Percentiles rank a stretch among this genome's conserved stretches.
phyloP scores from a whole-genome alignment of 2,888 invertebrate species.

The Drosophila maculinotata region DNA sequence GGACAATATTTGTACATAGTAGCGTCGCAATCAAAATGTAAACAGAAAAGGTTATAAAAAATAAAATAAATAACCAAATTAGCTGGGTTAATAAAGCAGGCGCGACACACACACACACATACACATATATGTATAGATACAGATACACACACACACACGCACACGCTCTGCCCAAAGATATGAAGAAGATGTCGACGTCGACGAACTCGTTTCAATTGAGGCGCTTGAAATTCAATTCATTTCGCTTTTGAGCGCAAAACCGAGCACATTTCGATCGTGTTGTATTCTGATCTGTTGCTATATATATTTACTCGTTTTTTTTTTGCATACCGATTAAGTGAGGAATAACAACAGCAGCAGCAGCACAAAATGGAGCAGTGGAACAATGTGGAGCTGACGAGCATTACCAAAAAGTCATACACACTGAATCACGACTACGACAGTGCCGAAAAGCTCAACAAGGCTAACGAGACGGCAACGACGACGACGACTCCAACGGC shows the following conservation, averaged over 20 bases:
- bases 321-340: conserved; percentile 41
- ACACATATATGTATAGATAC: conserved; percentile 4
- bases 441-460: conserved; percentile 48
- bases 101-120: conserved; percentile 31
- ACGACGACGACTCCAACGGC: conserved; percentile 22
- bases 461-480: conserved; percentile 35
- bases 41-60: conserved; percentile 64
- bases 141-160: conserved; percentile 14
- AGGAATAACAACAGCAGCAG: conserved; percentile 20
- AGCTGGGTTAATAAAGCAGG: conserved; percentile 50
- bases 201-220: conserved; percentile 76
- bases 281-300: conserved; percentile 54
- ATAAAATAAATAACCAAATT: conserved; percentile 68
- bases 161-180: conserved; percentile 46
- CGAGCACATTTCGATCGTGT: conserved; percentile 53
- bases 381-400: conserved; percentile 82
- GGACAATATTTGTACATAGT: background rate
- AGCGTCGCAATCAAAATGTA: conserved; percentile 67
- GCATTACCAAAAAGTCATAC: conserved; percentile 82
- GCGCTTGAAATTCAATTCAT: conserved; percentile 68
- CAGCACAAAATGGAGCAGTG: conserved; percentile 74
- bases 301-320: conserved; percentile 23
- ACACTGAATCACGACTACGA: conserved; percentile 83
- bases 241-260: conserved; percentile 56
- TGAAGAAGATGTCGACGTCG: conserved; percentile 58